Conservation (phyloP, 2,797 vertebrate species). For the Alcedo quadribrachys region DNA sequence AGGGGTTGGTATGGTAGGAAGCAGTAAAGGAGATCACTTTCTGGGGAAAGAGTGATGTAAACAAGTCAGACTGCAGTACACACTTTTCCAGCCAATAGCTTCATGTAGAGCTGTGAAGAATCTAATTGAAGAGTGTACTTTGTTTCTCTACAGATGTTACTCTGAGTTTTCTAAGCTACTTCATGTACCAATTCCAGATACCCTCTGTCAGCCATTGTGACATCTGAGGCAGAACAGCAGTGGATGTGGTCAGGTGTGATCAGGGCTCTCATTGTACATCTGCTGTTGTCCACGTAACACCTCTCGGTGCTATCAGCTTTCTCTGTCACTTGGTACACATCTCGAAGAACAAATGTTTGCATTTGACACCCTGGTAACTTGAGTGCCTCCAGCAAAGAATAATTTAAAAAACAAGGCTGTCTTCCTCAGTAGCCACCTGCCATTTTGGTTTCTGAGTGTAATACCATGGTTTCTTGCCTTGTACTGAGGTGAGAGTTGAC, state of each 20-base stretch:
- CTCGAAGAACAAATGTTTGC: not conserved
- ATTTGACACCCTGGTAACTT: not conserved
- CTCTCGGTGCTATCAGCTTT: not conserved
- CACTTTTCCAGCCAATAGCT: not conserved
- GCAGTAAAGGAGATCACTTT: not conserved
- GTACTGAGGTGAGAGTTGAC: not conserved
- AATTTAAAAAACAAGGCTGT: slow-evolving; percentile 90
- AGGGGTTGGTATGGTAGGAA: not conserved
- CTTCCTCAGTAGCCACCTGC: not conserved
- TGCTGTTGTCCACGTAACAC: rapidly evolving
- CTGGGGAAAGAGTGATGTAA: not conserved
- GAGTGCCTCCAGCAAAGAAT: slow-evolving; percentile 77
- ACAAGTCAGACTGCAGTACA: not conserved
- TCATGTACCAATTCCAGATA: rapidly evolving
- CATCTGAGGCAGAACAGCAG: not conserved
- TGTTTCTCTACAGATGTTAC: not conserved
- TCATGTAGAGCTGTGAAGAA: not conserved
- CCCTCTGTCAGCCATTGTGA: not conserved
- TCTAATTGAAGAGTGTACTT: not conserved
- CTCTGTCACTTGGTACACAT: not conserved
- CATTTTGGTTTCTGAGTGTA: not conserved
- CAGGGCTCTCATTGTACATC: not conserved
- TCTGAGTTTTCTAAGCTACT: not conserved
- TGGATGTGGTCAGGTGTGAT: not conserved
- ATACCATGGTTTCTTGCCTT: not conserved